Evolutionary conservation across 2,888 invertebrate species (phyloP), one percentile per base, ranked within the genome.

Genomic region (Podabrus alpinus): DNA sequence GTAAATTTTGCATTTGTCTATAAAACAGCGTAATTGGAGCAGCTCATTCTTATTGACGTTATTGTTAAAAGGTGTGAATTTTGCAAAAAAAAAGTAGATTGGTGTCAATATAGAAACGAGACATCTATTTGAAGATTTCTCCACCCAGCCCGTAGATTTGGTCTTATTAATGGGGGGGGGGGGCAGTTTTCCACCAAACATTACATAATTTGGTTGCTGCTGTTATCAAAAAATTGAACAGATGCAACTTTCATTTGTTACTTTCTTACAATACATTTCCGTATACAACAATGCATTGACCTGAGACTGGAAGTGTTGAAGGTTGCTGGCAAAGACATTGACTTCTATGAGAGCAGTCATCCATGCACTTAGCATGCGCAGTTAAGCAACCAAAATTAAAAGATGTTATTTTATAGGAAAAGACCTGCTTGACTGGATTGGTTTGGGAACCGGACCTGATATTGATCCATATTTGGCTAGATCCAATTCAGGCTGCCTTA

Each of bases 381-480:
- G 11, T 13, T 21, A n/a, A 10, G 11, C 16, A 61, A 61, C 15
- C 7, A 13, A 66, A 17, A 29, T 25, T 66, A 15, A 25, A 66
- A 29, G 7, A 45, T 45, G 19, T 60, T 64, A 67, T 66, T 80
- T 83, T 81, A 66, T 76, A 88, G 88, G 94, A 3, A 92, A 94
- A 78, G 91, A 92, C 81, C 88, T 95, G 3, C 88, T 95, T n/a
- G 94, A 94, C 85, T 93, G 94, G 91, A 91, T 95, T 17, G 95
- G 95, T 10, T 88, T 95, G 61, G 95, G 95, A 11, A 93, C 93
- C 5, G 91, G 91, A 61, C 87, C 89, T 77, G 92, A 94, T 82
- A 92, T 92, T 68, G 95, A 95, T 87, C 94, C 95, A 0, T 95
- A 94, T 86, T 88, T 95, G 80, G 92, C 94, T 68, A 92, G 91